Base-by-base conservation (phyloP, 2,797 vertebrate genomes). In the Chanos chanos region DNA sequence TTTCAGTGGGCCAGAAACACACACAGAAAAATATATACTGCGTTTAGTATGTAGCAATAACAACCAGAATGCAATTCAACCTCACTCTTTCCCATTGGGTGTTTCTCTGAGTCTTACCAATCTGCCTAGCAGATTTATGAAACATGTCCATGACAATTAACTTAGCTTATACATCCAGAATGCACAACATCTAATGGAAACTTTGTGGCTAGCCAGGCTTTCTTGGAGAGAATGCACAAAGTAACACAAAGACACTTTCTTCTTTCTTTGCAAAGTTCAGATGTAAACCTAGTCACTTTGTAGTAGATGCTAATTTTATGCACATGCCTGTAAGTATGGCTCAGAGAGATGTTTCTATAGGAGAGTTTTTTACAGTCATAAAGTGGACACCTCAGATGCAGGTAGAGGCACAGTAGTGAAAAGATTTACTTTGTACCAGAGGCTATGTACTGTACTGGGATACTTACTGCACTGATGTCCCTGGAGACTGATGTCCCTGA, bases 401-500 rank as follows among this genome's bases (percentile, higher is more conserved):
- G n/a, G n/a, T n/a, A n/a, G n/a, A n/a, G n/a, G n/a, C n/a, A n/a
- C n/a, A n/a, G n/a, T n/a, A n/a, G n/a, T n/a, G n/a, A n/a, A n/a
- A n/a, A n/a, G n/a, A n/a, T n/a, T n/a, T n/a, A n/a, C n/a, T n/a
- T n/a, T n/a, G n/a, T n/a, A n/a, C n/a, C n/a, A n/a, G n/a, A n/a
- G n/a, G n/a, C n/a, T n/a, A n/a, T n/a, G n/a, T n/a, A n/a, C n/a
- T n/a, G n/a, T n/a, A n/a, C n/a, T n/a, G n/a, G n/a, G n/a, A n/a
- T n/a, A 92, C 95, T 94, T 89, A 98, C 95, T 88, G 73, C 95
- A 98, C 8, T 94, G 92, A 78, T 96, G 94, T 79, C 94, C 94
- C 83, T 95, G 87, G 64, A 97, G 92, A 34, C 89, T 90, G 64
- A 98, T 91, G 81, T 97, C 94, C 80, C 92, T 94, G 73, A 98